phyloP scores from a whole-genome alignment of 1,140 invertebrate species.

The Oncopeltus fasciatus region DNA sequence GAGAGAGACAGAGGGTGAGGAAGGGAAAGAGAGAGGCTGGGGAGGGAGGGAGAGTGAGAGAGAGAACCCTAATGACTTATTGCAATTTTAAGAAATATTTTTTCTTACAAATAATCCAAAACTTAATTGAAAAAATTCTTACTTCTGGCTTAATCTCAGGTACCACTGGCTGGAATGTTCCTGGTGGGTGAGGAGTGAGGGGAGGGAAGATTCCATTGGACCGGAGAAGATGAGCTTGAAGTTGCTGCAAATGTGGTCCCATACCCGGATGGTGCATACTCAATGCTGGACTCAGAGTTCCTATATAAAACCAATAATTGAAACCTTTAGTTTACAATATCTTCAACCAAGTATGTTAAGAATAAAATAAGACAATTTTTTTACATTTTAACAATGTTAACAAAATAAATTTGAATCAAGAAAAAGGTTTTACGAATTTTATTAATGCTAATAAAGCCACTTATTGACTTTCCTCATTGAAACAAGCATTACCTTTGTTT shows the following conservation, averaged over 20 bases:
- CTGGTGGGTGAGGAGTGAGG: constrained; percentile 30
- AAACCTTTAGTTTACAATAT: too few species aligned
- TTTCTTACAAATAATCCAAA: background rate
- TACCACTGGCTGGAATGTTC: constrained; percentile 30
- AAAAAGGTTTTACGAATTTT: too few species aligned
- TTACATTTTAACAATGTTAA: too few species aligned
- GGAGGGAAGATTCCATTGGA: constrained; percentile 37
- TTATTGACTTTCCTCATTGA: too few species aligned
- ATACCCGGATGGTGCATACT: constrained; percentile 45
- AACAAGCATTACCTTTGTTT: too few species aligned
- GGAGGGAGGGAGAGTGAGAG: background rate
- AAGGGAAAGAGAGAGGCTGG: too few species aligned
- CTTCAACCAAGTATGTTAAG: too few species aligned
- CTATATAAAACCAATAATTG: too few species aligned
- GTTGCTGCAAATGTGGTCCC: constrained; percentile 54
- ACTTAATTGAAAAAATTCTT: constrained; percentile 13
- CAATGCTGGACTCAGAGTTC: constrained; percentile 47
- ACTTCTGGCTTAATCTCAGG: constrained; percentile 31
- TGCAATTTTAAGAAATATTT: background rate
- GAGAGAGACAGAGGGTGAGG: too few species aligned
- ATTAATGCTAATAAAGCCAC: too few species aligned
- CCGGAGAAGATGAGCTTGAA: constrained; percentile 46
- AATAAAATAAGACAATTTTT: too few species aligned
- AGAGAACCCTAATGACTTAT: background rate
- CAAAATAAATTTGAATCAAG: too few species aligned